phyloP scores from a whole-genome alignment of 2,888 invertebrate genomes.

The Melanotus villosus region DNA sequence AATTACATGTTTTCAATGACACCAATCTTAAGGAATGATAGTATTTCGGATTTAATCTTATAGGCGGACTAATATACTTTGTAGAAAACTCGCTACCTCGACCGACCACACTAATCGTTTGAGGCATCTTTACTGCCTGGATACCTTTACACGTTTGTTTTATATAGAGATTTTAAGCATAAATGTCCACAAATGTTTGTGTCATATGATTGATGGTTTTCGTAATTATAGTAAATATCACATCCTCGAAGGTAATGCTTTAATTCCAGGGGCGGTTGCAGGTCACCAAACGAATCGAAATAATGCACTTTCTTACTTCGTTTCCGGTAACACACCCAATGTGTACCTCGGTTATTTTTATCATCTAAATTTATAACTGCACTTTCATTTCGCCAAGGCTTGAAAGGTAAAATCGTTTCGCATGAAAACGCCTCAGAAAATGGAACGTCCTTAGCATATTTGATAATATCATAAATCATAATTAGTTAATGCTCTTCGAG shows the following conservation, averaged over 20 bases:
- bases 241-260: conserved; percentile 36
- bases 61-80: no score
- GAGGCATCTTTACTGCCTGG: neutral
- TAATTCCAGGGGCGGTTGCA: no score
- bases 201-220: conserved; percentile 43
- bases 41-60: neutral
- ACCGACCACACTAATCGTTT: neutral
- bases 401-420: neutral
- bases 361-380: no score
- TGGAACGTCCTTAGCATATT: conserved; percentile 45
- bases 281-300: conserved; percentile 64
- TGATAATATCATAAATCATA: conserved; percentile 49
- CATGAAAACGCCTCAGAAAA: no score
- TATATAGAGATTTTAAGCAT: conserved; percentile 47
- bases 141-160: neutral
- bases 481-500: no score
- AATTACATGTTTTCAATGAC: neutral
- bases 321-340: no score
- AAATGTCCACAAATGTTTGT: conserved; percentile 43
- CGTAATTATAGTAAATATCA: conserved; percentile 37
- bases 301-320: conserved; percentile 56
- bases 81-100: neutral
- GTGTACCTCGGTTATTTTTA: no score
- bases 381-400: conserved; percentile 46
- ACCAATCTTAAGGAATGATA: neutral